phyloP scores from a whole-genome alignment of 2,113 vertebrate genomes.

The Varanus komodoensis region DNA sequence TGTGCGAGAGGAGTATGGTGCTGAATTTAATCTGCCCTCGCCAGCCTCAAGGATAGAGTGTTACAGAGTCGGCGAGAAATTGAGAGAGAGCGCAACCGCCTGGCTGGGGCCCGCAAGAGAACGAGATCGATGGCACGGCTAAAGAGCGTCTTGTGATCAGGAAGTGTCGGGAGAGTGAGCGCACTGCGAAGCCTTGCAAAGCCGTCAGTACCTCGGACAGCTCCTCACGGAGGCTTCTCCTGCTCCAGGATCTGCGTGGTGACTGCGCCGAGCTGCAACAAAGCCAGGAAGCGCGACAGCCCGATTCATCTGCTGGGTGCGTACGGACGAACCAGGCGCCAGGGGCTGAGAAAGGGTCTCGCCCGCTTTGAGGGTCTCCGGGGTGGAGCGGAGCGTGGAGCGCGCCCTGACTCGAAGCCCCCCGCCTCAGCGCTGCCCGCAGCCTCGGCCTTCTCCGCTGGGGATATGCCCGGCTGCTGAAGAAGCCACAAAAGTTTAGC shows the following conservation, averaged over 20 bases:
- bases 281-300: background rate
- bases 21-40: slow-evolving; percentile 55
- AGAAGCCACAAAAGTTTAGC: slow-evolving; percentile 75
- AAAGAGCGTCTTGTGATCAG: background rate
- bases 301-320: background rate
- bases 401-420: background rate
- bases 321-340: background rate
- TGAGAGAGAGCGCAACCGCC: background rate
- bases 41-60: background rate
- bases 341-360: background rate
- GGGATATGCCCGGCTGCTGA: slow-evolving; percentile 54
- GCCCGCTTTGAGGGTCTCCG: background rate
- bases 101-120: background rate
- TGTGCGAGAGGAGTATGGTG: slow-evolving; percentile 54
- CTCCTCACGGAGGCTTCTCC: slow-evolving; percentile 5
- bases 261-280: background rate
- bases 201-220: slow-evolving; percentile 75
- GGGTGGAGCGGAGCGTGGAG: background rate
- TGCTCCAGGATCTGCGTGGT: background rate
- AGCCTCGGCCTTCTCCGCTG: background rate
- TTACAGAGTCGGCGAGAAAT: background rate
- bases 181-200: background rate
- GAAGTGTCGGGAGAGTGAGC: background rate
- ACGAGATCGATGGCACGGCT: background rate
- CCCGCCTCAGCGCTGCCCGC: background rate